phyloP scores from a whole-genome alignment of 2,888 invertebrate genomes.

The Nymphalis polychloros region DNA sequence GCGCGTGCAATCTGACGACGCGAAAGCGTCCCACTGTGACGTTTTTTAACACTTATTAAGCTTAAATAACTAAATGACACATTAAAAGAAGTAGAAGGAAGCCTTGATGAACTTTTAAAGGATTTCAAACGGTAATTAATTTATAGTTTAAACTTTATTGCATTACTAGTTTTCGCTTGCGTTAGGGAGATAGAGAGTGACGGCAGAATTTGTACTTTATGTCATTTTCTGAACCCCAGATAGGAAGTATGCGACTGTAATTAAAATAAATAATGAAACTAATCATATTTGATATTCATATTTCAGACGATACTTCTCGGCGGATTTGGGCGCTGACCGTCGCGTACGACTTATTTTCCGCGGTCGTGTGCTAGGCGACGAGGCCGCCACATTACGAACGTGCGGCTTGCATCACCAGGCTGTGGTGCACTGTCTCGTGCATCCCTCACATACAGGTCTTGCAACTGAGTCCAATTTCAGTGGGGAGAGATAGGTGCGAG shows the following conservation, averaged over 20 bases:
- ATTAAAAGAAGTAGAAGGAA: constrained; percentile 88
- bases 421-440: constrained; percentile 93
- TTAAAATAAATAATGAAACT: neutral
- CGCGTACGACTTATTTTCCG: constrained; percentile 95
- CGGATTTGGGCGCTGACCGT: constrained; percentile 89
- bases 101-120: constrained; percentile 86
- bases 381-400: constrained; percentile 88
- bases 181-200: too few relatives aligned
- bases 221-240: too few relatives aligned
- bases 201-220: too few relatives aligned
- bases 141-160: too few relatives aligned
- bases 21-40: too few relatives aligned
- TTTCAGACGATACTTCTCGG: constrained; percentile 90
- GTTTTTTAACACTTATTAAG: constrained; percentile 76
- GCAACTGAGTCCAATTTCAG: too few relatives aligned
- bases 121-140: constrained; percentile 89
- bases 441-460: too few relatives aligned
- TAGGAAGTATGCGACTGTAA: too few relatives aligned
- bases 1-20: too few relatives aligned
- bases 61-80: constrained; percentile 93
- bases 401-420: constrained; percentile 93
- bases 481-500: too few relatives aligned
- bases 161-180: too few relatives aligned
- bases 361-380: constrained; percentile 92
- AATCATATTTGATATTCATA: neutral